Evolutionary conservation across 1,140 invertebrate genomes (phyloP).

Genomic region (Cotesia typhae): DNA sequence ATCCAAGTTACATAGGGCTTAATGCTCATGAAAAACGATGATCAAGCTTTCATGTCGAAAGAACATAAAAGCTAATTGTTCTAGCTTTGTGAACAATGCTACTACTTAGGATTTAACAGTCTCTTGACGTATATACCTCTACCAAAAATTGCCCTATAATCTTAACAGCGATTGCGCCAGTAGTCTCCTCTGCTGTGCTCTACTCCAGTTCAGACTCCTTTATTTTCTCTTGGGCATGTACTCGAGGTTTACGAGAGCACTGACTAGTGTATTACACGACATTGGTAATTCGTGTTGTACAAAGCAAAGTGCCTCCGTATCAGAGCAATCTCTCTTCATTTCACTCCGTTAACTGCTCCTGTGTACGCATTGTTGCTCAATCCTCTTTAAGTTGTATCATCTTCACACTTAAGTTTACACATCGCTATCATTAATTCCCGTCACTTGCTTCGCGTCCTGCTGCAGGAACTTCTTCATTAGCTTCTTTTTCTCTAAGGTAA

Average conservation of each 20-base stretch:
- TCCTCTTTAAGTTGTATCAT: neutral
- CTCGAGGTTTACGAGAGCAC: conserved; percentile 15
- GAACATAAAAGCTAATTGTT: conserved; percentile 19
- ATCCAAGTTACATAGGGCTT: neutral
- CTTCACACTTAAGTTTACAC: neutral
- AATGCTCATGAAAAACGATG: conserved; percentile 9
- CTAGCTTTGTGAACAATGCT: neutral
- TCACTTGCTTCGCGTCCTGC: no score
- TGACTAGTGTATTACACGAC: conserved; percentile 7
- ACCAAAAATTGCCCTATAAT: conserved; percentile 9
- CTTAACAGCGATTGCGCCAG: neutral
- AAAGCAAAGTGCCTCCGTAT: conserved; percentile 16
- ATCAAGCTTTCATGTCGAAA: neutral
- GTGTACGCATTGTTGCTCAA: neutral
- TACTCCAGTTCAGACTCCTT: no score
- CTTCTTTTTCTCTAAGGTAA: neutral
- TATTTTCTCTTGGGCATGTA: conserved; percentile 5
- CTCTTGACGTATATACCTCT: no score
- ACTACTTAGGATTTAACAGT: no score
- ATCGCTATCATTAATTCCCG: no score
- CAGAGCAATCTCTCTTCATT: conserved; percentile 23
- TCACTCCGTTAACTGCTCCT: neutral
- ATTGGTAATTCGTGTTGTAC: conserved; percentile 19
- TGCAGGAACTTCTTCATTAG: no score
- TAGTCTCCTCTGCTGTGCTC: no score